Evolutionary conservation across 2,113 vertebrate genomes (phyloP), one percentile per base, ranked within the genome.

Genomic region (Pimephales promelas): DNA sequence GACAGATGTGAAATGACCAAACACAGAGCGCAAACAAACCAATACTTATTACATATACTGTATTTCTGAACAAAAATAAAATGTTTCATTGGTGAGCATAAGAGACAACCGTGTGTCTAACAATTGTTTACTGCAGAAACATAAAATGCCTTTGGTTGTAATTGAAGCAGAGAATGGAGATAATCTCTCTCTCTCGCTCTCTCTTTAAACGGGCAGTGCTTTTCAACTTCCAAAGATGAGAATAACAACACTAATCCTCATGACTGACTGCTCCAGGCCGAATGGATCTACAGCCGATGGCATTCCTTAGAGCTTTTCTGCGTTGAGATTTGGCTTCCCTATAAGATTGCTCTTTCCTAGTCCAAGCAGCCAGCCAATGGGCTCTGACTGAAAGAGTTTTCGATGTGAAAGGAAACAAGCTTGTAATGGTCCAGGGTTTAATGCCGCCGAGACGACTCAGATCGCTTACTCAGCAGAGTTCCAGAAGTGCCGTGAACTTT

Each of bases 361-460:
- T 61, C 56, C 71, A 49, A 83, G 59, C 72, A 47, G 36, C 34
- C 56, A 40, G 56, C 76, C 56, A 45, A 62, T 78, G 14, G 36
- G 76, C 61, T 78, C 56, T 78, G 76, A 59, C 77, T 66, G 77
- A 66, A 49, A 79, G 59, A 79, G 76, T 79, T 47, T 62, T 62
- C 26, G 24, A 45, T 66, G 57, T 47, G 40, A 64, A 79, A 66
- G 57, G 54, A 78, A 78, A 78, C 34, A 45, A 62, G 56, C 76
- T 78, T 78, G 56, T 78, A 61, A 78, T 78, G 76, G 76, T 61
- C 56, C 76, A 26, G 76, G 77, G 40, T 79, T 66, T 79, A 79
- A 49, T 79, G 77, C 40, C 16, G 26, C n/a, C 11, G 77, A 64
- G 77, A 79, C 45, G 77, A 49, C 20, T 28, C 57, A 11, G 59